Evolutionary conservation across 2,888 invertebrate genomes (phyloP).

Genomic region (Seira ritae): DNA sequence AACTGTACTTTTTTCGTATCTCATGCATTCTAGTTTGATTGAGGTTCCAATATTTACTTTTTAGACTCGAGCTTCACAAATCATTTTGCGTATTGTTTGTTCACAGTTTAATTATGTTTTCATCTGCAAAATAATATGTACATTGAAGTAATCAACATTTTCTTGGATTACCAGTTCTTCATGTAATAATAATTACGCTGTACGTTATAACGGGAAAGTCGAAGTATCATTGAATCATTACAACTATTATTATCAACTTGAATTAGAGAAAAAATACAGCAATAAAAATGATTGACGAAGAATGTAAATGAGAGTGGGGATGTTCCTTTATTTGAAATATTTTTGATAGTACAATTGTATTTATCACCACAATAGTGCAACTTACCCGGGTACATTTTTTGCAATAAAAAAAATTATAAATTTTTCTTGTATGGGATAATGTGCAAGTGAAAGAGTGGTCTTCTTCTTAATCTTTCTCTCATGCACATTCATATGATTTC

Average conservation of each 20-base stretch:
- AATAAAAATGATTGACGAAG: neutral
- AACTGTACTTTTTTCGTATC: too few relatives aligned
- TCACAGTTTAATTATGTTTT: too few relatives aligned
- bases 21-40: too few relatives aligned
- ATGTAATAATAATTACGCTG: neutral
- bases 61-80: neutral
- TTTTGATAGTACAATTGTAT: neutral
- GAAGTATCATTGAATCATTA: neutral
- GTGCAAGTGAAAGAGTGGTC: too few relatives aligned
- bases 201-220: too few relatives aligned
- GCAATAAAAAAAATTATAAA: too few relatives aligned
- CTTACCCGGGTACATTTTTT: too few relatives aligned
- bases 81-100: neutral
- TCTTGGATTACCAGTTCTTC: neutral
- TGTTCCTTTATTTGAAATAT: neutral
- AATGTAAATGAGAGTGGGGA: neutral
- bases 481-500: too few relatives aligned
- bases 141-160: neutral
- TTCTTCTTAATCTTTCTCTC: too few relatives aligned
- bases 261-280: neutral
- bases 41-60: too few relatives aligned
- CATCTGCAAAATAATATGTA: too few relatives aligned
- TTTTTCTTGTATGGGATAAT: too few relatives aligned
- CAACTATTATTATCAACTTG: neutral
- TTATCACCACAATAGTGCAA: neutral